phyloP scores from a whole-genome alignment of 2,113 vertebrate species.

The Laterallus jamaicensis region DNA sequence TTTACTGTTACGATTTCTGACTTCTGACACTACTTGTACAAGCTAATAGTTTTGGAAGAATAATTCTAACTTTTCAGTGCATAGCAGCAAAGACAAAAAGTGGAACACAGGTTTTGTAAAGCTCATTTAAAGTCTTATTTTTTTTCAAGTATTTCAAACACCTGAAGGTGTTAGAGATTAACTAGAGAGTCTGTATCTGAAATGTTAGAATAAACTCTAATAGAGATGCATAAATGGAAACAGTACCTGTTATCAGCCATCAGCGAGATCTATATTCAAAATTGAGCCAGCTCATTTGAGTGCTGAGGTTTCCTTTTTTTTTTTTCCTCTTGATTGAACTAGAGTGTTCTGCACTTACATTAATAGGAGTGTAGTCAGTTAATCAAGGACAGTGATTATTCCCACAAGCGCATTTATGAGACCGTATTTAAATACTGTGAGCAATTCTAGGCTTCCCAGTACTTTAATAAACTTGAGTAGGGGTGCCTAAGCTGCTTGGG shows the following conservation, averaged over 20 bases:
- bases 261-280: neutral
- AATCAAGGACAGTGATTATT: neutral
- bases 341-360: neutral
- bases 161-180: neutral
- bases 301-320: neutral
- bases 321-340: neutral
- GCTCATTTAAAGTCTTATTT: neutral
- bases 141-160: neutral
- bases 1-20: neutral
- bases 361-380: neutral
- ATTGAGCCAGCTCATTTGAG: neutral
- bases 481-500: neutral
- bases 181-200: neutral
- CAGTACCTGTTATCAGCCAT: neutral
- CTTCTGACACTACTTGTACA: neutral
- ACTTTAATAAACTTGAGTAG: neutral
- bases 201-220: neutral
- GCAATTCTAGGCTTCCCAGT: rapidly evolving
- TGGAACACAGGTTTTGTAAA: neutral
- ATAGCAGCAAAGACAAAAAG: neutral
- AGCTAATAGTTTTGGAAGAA: neutral
- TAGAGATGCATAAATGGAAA: neutral
- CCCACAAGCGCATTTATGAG: neutral
- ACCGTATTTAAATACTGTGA: neutral
- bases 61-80: neutral